Conservation (phyloP, 2,113 vertebrate species). For the Seriola dumerili region DNA sequence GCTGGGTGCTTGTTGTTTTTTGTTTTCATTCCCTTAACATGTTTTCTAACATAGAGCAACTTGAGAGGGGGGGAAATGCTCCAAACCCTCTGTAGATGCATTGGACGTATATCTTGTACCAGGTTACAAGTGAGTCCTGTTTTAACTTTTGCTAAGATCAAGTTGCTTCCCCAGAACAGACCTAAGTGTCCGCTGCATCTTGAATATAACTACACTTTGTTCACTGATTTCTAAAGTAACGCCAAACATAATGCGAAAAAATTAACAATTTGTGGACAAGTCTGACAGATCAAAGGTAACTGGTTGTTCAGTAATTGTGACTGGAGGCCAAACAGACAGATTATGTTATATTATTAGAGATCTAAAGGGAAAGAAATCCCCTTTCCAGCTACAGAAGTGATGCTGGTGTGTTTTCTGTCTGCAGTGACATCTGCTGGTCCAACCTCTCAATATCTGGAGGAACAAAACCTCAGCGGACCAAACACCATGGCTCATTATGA, state of each 20-base stretch:
- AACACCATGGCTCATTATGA: constrained; percentile 69
- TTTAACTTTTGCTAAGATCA: constrained; percentile 20
- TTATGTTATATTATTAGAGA: not conserved
- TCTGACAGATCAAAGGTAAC: not conserved
- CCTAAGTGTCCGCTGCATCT: not conserved
- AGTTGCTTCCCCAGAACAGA: not conserved
- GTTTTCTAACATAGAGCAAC: not conserved
- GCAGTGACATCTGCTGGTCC: constrained; percentile 28
- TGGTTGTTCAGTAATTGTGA: not conserved
- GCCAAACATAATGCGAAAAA: too few relatives aligned
- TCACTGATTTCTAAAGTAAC: too few relatives aligned
- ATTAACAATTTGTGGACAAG: not conserved
- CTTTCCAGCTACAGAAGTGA: not conserved
- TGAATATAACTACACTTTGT: too few relatives aligned
- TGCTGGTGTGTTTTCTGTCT: constrained; percentile 33
- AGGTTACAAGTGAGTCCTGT: constrained; percentile 16
- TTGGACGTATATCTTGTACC: constrained; percentile 1
- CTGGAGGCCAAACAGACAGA: not conserved
- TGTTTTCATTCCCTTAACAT: not conserved
- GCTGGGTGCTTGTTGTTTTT: too few relatives aligned
- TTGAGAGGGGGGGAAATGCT: constrained; percentile 10
- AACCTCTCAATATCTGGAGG: not conserved
- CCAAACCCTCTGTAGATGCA: not conserved
- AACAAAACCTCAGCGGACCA: not conserved
- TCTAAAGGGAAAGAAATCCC: not conserved